Conservation (phyloP, 1,140 invertebrate genomes). For the Drosophila nigromelanica region DNA sequence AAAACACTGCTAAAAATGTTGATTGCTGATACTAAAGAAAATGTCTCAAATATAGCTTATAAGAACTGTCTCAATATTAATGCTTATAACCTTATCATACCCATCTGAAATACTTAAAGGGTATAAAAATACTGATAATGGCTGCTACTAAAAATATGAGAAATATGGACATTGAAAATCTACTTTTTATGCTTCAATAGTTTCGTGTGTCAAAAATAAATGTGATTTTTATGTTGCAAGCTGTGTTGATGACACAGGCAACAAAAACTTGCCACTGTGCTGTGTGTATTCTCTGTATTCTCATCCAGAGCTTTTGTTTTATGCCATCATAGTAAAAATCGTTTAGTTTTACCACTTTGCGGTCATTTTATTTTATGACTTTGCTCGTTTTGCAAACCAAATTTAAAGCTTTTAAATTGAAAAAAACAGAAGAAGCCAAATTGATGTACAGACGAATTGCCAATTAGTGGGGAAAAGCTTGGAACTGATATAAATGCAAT, state of each 20-base stretch:
- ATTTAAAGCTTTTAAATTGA: conserved; percentile 27
- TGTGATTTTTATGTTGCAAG: conserved; percentile 69
- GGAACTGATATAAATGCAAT: conserved; percentile 47
- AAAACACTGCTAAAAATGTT: too few species aligned
- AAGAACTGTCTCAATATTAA: too few species aligned
- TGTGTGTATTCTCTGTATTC: not conserved
- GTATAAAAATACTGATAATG: conserved; percentile 31
- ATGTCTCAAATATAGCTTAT: too few species aligned
- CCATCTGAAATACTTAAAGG: conserved; percentile 5
- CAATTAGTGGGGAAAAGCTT: conserved; percentile 5
- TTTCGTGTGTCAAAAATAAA: conserved; percentile 73
- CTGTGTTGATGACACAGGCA: conserved; percentile 22
- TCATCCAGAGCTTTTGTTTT: conserved; percentile 49
- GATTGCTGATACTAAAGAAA: too few species aligned
- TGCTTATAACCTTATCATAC: not conserved
- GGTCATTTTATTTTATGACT: conserved; percentile 57
- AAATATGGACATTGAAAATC: conserved; percentile 40
- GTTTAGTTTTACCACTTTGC: conserved; percentile 55
- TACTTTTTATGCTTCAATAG: conserved; percentile 71
- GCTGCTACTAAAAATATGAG: conserved; percentile 17
- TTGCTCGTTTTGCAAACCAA: conserved; percentile 23
- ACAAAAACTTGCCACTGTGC: conserved; percentile 50
- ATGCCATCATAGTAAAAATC: conserved; percentile 49
- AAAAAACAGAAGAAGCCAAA: not conserved
- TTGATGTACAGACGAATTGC: conserved; percentile 27